Conservation (phyloP, 2,113 vertebrate genomes). For the Phrynosoma blainvillii region DNA sequence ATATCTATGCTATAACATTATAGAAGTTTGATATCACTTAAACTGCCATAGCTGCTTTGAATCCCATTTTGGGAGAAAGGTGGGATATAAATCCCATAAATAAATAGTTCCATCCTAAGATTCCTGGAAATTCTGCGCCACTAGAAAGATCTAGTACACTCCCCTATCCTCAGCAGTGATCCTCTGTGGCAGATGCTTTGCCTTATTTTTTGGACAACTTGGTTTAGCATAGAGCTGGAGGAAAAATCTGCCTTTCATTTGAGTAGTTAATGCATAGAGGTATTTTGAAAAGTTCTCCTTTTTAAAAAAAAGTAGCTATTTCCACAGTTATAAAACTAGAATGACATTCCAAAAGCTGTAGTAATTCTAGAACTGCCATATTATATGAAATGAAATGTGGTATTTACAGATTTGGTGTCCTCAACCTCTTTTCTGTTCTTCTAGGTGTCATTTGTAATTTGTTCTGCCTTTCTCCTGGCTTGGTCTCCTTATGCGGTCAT, state of each 20-base stretch:
- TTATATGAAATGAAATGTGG: not conserved
- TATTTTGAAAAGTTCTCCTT: slow-evolving; percentile 1
- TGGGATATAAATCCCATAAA: no score
- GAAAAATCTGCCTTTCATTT: slow-evolving; percentile 24
- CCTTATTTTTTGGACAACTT: not conserved
- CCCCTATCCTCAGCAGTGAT: no score
- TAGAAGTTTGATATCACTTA: no score
- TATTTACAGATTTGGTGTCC: slow-evolving; percentile 29
- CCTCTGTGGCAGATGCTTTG: not conserved
- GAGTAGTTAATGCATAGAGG: not conserved
- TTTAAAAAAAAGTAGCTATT: slow-evolving; percentile 12
- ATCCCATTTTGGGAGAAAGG: no score
- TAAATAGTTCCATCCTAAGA: no score
- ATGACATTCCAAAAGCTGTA: slow-evolving; percentile 50
- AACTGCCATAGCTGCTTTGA: no score
- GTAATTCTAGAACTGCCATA: slow-evolving; percentile 12
- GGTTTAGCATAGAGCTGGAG: not conserved
- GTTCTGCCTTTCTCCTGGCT: slow-evolving; percentile 63
- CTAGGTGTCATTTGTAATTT: slow-evolving; percentile 74
- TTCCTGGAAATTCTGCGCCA: no score
- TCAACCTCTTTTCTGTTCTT: slow-evolving; percentile 50
- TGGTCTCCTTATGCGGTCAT: slow-evolving; percentile 48
- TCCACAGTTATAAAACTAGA: slow-evolving; percentile 30
- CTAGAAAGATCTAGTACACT: no score
- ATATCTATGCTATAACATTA: no score